Percentiles rank a stretch among this genome's conserved stretches.
These are phyloP conservation scores for Littorina saxatilis DNA, from an alignment of 1,140 invertebrate genomes.

Conservation along the genomic window DNA sequence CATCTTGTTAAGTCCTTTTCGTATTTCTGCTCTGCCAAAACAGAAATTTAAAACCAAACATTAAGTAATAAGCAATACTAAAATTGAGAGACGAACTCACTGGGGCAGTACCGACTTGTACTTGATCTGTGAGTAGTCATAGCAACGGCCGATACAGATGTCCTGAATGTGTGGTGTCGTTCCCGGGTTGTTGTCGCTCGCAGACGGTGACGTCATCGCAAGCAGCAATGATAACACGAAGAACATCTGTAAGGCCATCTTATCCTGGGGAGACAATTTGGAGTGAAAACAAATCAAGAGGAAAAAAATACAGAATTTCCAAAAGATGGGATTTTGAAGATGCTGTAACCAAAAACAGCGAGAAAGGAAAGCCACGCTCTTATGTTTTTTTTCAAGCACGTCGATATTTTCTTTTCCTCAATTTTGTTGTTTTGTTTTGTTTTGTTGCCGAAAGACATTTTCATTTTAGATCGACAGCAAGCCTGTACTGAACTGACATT, in stretches of 20 bases:
- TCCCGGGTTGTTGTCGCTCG: slow-evolving; percentile 30
- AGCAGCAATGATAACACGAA: not conserved
- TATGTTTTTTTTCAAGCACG: not conserved
- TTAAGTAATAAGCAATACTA: too few species aligned
- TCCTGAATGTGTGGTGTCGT: slow-evolving; percentile 39
- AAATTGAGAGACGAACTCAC: too few species aligned
- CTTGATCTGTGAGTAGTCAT: slow-evolving; percentile 40
- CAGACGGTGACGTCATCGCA: not conserved
- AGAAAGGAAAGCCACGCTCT: not conserved
- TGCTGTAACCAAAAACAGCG: not conserved
- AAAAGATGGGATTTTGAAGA: not conserved
- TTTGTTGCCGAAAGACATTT: too few species aligned
- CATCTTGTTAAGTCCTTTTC: too few species aligned
- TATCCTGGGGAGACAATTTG: not conserved
- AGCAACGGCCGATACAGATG: slow-evolving; percentile 41
- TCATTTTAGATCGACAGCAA: too few species aligned
- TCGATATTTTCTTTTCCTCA: not conserved
- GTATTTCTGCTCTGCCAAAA: too few species aligned
- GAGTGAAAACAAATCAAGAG: not conserved
- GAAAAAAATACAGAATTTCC: not conserved
- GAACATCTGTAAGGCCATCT: not conserved
- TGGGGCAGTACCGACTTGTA: slow-evolving; percentile 32
- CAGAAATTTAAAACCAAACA: not conserved
- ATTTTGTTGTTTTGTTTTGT: not conserved
- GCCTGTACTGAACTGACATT: too few species aligned